Evolutionary conservation across 2,797 vertebrate species (phyloP), one percentile per base, ranked within the genome.

Genomic region (Hyperoplus lanceolatus): DNA sequence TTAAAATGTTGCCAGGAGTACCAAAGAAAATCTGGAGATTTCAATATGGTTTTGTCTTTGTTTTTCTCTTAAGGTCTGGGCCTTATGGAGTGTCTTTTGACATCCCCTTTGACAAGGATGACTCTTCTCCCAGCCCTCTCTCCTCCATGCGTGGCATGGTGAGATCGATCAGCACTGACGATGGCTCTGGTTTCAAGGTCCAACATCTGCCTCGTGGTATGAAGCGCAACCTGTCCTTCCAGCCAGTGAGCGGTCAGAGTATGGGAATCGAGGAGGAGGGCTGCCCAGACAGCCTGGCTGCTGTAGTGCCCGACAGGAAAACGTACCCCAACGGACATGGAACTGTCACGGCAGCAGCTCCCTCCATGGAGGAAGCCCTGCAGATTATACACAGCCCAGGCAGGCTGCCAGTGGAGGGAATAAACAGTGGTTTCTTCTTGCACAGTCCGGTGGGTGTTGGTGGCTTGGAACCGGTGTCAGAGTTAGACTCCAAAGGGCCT

Each of bases 21-120:
- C 6, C 42, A 14, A 63, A 38, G 64, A 42, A 1, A 57, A 72
- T 70, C 8, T 55, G 3, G 16, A 57, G 49, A 59, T 66, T 41
- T 42, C 39, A 64, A 46, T 2, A 41, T 0, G 50, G 6, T 62
- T 82, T 70, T 1, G 41, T 48, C 64, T 68, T 60, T 79, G 9
- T 83, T 77, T 90, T 56, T 75, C 4, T 60, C 4, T 68, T 54
- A 59, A 99, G 98, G 87, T 97, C 98, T 39, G 97, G 97, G 4
- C 89, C 97, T 51, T 98, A 99, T 58, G 98, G 97, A 67, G 97
- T 99, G 78, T 99, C 98, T 0, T 99, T 99, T 93, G 97, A 99
- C 88, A 99, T 99, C 84, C 97, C 98, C 84, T 97, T 99, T 85
- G 96, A 97, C 90, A 97, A 98, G 91, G 97, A 97, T 50, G 94